Conservation (phyloP, 1,140 invertebrate species). For the Drosophila setifemur region DNA sequence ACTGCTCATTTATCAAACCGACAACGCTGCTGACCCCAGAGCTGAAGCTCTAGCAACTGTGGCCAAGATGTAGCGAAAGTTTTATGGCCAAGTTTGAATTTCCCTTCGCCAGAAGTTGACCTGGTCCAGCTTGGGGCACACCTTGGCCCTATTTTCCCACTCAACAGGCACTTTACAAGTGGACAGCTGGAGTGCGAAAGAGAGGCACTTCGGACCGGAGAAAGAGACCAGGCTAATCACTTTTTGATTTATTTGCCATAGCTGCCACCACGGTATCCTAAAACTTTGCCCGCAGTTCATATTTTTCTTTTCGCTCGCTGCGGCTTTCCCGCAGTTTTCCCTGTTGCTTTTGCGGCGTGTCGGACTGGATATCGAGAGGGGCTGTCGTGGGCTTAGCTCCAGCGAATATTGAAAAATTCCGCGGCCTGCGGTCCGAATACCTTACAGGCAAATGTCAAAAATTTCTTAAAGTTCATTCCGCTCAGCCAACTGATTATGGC, state of each 20-base stretch:
- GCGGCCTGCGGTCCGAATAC: conserved; percentile 15
- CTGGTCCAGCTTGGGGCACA: conserved; percentile 45
- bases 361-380: conserved; percentile 39
- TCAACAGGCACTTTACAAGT: conserved; percentile 77
- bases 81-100: conserved; percentile 78
- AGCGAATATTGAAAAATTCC: conserved; percentile 47
- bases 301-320: conserved; percentile 55
- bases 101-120: conserved; percentile 42
- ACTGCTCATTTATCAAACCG: conserved; percentile 69
- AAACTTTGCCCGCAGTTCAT: conserved; percentile 64
- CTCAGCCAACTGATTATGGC: conserved; percentile 20
- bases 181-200: conserved; percentile 40
- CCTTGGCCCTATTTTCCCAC: conserved; percentile 45
- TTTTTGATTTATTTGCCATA: conserved; percentile 75
- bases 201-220: not conserved
- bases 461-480: conserved; percentile 33
- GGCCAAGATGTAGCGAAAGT: conserved; percentile 61
- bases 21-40: conserved; percentile 52
- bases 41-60: conserved; percentile 1
- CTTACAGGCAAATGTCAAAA: conserved; percentile 32
- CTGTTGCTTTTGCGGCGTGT: conserved; percentile 29
- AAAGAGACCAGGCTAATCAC: conserved; percentile 60
- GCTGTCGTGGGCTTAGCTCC: conserved; percentile 23
- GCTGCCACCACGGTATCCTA: conserved; percentile 30
- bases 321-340: conserved; percentile 37